Base-by-base conservation (phyloP, 2,797 vertebrate species). In the Ataeniobius toweri region DNA sequence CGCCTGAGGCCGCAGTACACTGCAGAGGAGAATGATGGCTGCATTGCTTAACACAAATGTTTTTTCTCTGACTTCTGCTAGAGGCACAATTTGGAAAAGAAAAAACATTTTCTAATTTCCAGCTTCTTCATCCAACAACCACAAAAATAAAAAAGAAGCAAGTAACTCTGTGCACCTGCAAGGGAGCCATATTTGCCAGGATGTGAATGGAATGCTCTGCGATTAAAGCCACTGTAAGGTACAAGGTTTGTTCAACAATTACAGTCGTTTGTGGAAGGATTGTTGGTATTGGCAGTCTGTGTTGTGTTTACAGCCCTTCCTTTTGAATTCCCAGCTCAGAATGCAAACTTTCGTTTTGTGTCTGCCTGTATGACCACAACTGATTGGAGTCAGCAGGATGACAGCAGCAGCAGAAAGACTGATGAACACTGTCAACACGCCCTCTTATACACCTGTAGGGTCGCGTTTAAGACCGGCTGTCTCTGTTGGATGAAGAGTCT, bases 11-110 rank as follows among this genome's bases (percentile, higher is more conserved):
- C 72, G 56, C 7, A 28, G 48, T 71, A 75, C 68, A 70, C 75
- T 59, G 36, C 53, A 68, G 28, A 79, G 59, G 39, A 58, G 20
- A 48, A 75, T 20, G 18, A 9, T 44, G 51, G 26, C n/a, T 53
- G 67, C 58, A 63, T 86, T 90, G 82, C 88, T 82, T 79, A 90
- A 82, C 36, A 39, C 14, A 16, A 86, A 71, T 58, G 39, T 70
- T 78, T n/a, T 61, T 80, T 78, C 73, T 84, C 36, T 16, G 39
- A 61, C 59, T 22, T 46, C n/a, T 61, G 86, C 84, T 79, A 0
- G 0, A 61, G 71, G 85, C n/a, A 13, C 6, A 55, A 12, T 63
- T 70, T 24, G 31, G 16, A 65, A 51, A 13, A 59, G 24, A 65
- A 65, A 18, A 82, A 58, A 59, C 58, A 9, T 1, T 0, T 10